phyloP scores from a whole-genome alignment of 64 coral and sea anemone genomes.

The Catalaphyllia jardinei region DNA sequence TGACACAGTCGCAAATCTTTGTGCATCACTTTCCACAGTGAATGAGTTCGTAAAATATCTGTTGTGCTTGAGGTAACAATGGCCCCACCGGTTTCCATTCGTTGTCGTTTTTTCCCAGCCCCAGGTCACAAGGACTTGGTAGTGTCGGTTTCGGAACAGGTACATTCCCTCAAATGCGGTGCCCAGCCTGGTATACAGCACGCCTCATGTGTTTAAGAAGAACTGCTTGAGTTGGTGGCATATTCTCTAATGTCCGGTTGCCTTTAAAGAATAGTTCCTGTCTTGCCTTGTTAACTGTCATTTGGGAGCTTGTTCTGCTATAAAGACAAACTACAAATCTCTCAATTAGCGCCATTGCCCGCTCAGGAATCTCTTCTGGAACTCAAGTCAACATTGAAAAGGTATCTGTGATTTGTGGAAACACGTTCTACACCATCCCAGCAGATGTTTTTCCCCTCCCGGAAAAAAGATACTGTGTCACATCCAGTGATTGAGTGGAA shows the following conservation, averaged over 20 bases:
- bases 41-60: no score
- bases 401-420: slow-evolving; percentile 12
- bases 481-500: slow-evolving; percentile 40
- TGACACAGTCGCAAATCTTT: no score
- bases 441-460: slow-evolving; percentile 23
- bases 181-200: slow-evolving; percentile 2
- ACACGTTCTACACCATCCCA: slow-evolving; percentile 38
- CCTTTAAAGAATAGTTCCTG: neutral
- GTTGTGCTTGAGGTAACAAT: no score
- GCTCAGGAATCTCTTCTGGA: neutral
- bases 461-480: slow-evolving; percentile 28
- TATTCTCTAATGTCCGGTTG: neutral
- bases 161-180: slow-evolving; percentile 13
- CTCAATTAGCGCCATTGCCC: neutral
- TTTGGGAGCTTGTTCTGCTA: slow-evolving; percentile 1
- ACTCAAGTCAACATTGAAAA: neutral
- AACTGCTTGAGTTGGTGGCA: neutral
- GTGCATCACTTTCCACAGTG: no score
- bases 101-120: neutral
- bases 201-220: neutral
- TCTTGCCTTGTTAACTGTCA: neutral
- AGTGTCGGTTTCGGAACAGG: neutral
- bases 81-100: no score
- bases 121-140: neutral
- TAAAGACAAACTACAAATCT: slow-evolving; percentile 3